Evolutionary conservation across 2,797 vertebrate genomes (phyloP).

Genomic region (Manis pentadactyla): DNA sequence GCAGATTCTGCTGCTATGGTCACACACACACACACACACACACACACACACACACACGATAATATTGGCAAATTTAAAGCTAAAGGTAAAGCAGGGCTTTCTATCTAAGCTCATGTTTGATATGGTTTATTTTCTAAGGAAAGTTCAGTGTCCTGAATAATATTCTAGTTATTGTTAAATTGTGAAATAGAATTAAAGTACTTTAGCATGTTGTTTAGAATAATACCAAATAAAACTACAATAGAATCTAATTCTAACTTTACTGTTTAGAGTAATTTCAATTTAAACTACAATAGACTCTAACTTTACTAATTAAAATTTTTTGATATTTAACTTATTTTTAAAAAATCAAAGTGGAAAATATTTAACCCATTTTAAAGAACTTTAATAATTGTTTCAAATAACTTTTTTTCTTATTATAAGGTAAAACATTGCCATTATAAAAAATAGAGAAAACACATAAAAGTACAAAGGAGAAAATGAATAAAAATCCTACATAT

Average conservation of each 20-base stretch:
- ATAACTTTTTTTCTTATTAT: not conserved
- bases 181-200: slow-evolving; percentile 17
- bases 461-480: not conserved
- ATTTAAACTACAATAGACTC: slow-evolving; percentile 2
- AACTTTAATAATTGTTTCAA: slow-evolving; percentile 24
- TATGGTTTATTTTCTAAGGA: slow-evolving; percentile 42
- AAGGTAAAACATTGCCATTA: not conserved
- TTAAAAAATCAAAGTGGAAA: not conserved
- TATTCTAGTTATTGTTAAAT: slow-evolving; percentile 5
- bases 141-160: slow-evolving; percentile 13
- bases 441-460: not conserved
- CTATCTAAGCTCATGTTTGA: not conserved
- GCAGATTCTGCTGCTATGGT: not conserved
- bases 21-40: not conserved
- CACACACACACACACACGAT: not conserved
- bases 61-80: slow-evolving; percentile 9
- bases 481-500: not conserved
- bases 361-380: slow-evolving; percentile 41
- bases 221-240: not conserved
- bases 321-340: not conserved
- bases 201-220: not conserved
- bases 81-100: not conserved
- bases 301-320: not conserved
- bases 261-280: not conserved
- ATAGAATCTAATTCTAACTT: slow-evolving; percentile 17